Evolutionary conservation across 53 echinoderm and acorn worm species (phyloP), one percentile per base, ranked within the genome.

Genomic region (Astropecten irregularis): DNA sequence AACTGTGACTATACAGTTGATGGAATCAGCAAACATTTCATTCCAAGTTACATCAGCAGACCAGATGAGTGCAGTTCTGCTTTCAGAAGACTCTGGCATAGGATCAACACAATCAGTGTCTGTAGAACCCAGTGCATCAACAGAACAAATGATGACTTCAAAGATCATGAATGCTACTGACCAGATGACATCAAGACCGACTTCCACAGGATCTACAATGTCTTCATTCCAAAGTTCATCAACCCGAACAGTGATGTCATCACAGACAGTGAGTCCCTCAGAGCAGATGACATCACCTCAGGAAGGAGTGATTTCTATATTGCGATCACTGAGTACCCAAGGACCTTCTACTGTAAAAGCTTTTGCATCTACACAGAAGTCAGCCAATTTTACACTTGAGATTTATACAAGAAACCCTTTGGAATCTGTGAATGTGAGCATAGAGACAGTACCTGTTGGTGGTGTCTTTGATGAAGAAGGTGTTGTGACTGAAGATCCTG

Each of bases 11-110:
- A 50, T 74, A 38, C 55, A 26, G 9, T 38, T 74, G 30, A 13
- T 74, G 21, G 74, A 56, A 40, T 23, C 56, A 25, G 74, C 74
- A 55, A 74, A 74, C 18, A 74, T 74, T 37, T 56, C 74, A 25
- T 56, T 74, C 26, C 20, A 55, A 8, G 74, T 74, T 9, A 36
- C 0, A 11, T 49, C 57, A 26, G 23, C 36, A 2, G 74, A 40
- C 6, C 42, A 27, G 25, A 27, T 18, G 19, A 13, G 21, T 25
- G 2, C 4, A 1, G 11, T 74, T 9, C 23, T 38, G 40, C 55
- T 74, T n/a, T 5, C 38, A 9, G 74, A 74, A 40, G 38, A 49
- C 49, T 30, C 71, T 31, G 50, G 33, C 1, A 36, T 38, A 65
- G 0, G 4, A 14, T 65, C 65, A 35, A 8, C 25, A 47, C 6